Evolutionary conservation across 2,797 vertebrate species (phyloP).

Genomic region (Rhynchotus rufescens): DNA sequence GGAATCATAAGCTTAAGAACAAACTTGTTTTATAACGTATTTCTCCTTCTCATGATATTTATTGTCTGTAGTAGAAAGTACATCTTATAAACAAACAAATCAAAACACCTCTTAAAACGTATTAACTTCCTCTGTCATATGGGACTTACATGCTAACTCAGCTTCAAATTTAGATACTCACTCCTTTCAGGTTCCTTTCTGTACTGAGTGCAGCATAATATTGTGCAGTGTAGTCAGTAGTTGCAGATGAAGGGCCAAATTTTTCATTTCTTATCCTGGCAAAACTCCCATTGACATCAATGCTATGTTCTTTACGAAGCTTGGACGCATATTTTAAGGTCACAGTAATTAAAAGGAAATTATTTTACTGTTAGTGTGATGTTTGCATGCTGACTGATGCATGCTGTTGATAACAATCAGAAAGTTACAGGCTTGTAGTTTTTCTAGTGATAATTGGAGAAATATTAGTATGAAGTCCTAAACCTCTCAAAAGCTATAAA

Average conservation of each 20-base stretch:
- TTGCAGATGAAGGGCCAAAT: conserved; percentile 12
- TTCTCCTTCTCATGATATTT: conserved; percentile 49
- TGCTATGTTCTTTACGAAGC: not conserved
- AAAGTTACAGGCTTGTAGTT: not conserved
- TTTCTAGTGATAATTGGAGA: not conserved
- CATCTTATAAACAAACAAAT: not conserved
- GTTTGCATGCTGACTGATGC: not conserved
- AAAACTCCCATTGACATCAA: not conserved
- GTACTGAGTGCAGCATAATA: not conserved
- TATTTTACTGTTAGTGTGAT: not conserved
- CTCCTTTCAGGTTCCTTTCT: not conserved
- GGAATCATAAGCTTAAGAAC: conserved; percentile 53
- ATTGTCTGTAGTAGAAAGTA: conserved; percentile 20
- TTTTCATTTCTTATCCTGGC: conserved; percentile 15
- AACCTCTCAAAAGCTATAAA: conserved; percentile 11
- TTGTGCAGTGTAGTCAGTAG: not conserved
- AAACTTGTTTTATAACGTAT: conserved; percentile 46
- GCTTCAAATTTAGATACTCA: not conserved
- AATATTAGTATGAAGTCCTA: not conserved
- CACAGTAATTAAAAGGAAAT: not conserved
- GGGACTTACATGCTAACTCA: not conserved
- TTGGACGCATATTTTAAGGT: not conserved
- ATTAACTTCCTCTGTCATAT: not conserved
- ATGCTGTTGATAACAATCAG: not conserved
- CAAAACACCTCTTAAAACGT: not conserved